Percentiles rank a stretch among this genome's conserved stretches.
phyloP scores from a whole-genome alignment of 2,113 vertebrate species.

The Phalacrocorax aristotelis region DNA sequence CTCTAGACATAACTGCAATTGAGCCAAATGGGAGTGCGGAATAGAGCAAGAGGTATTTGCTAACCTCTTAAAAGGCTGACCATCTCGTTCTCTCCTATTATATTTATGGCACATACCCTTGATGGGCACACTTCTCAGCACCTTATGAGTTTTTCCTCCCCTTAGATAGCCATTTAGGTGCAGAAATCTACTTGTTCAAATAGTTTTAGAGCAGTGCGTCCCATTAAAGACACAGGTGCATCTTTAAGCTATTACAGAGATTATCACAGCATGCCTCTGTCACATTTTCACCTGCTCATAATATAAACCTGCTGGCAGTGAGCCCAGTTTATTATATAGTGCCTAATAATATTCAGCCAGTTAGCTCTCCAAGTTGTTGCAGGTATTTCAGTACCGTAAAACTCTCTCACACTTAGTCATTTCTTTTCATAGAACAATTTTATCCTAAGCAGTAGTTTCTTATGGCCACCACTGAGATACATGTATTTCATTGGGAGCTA shows the following conservation, averaged over 20 bases:
- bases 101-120: constrained; percentile 1
- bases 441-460: background rate
- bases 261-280: background rate
- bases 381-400: background rate
- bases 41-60: background rate
- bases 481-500: background rate
- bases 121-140: background rate
- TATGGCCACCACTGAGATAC: background rate
- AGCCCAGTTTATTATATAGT: background rate
- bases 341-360: background rate
- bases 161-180: background rate
- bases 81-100: background rate
- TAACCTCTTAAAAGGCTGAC: background rate
- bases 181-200: background rate
- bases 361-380: background rate
- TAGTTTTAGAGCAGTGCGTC: background rate
- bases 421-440: background rate
- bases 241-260: background rate
- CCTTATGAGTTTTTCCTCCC: background rate
- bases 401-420: background rate
- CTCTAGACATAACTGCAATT: background rate
- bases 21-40: background rate
- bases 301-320: background rate
- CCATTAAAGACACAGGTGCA: background rate
- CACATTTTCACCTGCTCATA: constrained; percentile 4